phyloP scores from a whole-genome alignment of 2,797 vertebrate genomes.

The Vultur gryphus region DNA sequence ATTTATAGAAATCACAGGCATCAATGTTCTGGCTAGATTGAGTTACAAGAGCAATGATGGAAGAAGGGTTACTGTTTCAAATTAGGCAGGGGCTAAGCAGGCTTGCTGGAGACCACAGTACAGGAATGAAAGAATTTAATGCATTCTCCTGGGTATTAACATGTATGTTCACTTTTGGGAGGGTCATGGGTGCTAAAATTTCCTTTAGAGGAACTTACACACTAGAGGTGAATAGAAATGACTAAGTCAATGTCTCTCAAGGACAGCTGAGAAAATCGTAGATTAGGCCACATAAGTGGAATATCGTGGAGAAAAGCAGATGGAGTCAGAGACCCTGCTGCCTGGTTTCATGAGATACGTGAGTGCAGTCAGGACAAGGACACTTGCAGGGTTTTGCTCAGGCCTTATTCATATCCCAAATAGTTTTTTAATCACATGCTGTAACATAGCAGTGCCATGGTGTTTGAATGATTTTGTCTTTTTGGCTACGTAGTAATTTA shows the following conservation, averaged over 20 bases:
- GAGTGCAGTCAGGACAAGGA: not conserved
- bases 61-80: not conserved
- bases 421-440: not conserved
- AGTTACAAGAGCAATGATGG: not conserved
- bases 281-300: not conserved
- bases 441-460: not conserved
- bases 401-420: not conserved
- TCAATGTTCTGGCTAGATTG: not conserved
- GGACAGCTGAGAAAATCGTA: not conserved
- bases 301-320: not conserved
- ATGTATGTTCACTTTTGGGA: not conserved
- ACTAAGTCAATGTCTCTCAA: not conserved
- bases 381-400: not conserved
- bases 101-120: not conserved
- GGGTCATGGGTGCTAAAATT: not conserved
- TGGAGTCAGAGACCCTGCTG: not conserved
- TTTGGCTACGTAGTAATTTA: not conserved
- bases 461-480: not conserved
- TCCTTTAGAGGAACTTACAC: not conserved
- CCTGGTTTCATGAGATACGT: not conserved
- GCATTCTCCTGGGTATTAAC: not conserved
- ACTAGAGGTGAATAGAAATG: not conserved
- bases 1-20: constrained; percentile 15
- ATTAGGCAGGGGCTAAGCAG: not conserved
- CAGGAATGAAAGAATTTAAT: not conserved